A percentile compares a stretch with the other conserved stretches of the same genome.
Evolutionary conservation across 1,140 invertebrate genomes (phyloP).

Genomic region (Ridgeia piscesae): DNA sequence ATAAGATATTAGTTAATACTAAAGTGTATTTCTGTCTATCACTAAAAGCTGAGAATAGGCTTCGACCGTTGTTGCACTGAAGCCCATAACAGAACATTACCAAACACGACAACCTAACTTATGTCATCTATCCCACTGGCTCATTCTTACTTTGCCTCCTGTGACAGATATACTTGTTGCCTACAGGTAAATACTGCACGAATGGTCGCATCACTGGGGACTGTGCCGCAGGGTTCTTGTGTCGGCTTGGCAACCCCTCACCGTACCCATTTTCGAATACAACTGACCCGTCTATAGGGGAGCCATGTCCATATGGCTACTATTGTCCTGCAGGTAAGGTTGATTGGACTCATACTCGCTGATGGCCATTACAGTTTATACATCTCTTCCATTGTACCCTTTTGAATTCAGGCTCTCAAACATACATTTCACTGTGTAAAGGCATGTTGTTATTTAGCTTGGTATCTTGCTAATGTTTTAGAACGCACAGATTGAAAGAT

Average conservation of each 20-base stretch:
- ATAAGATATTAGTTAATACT: neutral
- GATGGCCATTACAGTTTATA: neutral
- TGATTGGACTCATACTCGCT: neutral
- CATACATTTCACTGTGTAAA: neutral
- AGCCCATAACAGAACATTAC: neutral
- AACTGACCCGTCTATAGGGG: conserved; percentile 34
- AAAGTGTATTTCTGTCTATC: neutral
- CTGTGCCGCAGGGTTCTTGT: conserved; percentile 49
- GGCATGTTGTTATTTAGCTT: neutral
- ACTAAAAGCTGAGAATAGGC: neutral
- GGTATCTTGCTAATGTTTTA: neutral
- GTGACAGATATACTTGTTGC: conserved; percentile 15
- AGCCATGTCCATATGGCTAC: conserved; percentile 49
- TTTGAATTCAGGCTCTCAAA: neutral
- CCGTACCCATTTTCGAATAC: conserved; percentile 39
- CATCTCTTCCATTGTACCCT: neutral
- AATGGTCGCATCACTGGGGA: conserved; percentile 45
- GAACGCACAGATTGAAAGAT: too few species aligned
- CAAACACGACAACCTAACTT: neutral
- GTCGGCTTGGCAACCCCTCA: conserved; percentile 37
- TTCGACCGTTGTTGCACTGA: neutral
- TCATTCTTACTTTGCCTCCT: neutral
- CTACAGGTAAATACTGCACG: conserved; percentile 50
- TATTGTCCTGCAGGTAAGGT: conserved; percentile 46
- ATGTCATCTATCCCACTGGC: neutral